Evolutionary conservation across 2,797 vertebrate species (phyloP).

Genomic region (Danio jaintianensis): DNA sequence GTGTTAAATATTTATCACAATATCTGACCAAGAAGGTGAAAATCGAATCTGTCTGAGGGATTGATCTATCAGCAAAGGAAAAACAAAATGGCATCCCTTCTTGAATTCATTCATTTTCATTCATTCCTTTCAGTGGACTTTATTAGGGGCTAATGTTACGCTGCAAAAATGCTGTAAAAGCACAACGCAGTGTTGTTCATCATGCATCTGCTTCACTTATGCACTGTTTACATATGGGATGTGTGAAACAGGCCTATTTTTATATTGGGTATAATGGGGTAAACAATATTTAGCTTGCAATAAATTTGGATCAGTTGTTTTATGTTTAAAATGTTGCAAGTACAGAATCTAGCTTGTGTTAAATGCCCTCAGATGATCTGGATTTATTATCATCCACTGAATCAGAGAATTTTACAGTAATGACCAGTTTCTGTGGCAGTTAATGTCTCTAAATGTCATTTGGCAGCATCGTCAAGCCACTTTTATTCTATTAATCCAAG

Average conservation of each 20-base stretch:
- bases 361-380: conserved; percentile 3
- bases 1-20: no score
- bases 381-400: neutral
- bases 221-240: neutral
- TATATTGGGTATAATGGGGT: neutral
- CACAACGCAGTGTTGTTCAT: neutral
- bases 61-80: no score
- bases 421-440: conserved; percentile 4
- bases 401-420: conserved; percentile 6
- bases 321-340: neutral
- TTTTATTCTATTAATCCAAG: conserved; percentile 2
- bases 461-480: neutral
- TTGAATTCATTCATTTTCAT: no score
- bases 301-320: neutral
- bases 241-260: neutral
- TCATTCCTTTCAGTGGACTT: no score
- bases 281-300: neutral
- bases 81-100: no score
- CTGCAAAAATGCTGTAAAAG: no score
- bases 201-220: neutral
- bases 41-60: no score
- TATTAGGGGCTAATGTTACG: no score
- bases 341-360: neutral
- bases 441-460: neutral
- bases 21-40: no score